Evolutionary conservation across 2,888 invertebrate genomes (phyloP).

Genomic region (Zhuqinia jingwanae): DNA sequence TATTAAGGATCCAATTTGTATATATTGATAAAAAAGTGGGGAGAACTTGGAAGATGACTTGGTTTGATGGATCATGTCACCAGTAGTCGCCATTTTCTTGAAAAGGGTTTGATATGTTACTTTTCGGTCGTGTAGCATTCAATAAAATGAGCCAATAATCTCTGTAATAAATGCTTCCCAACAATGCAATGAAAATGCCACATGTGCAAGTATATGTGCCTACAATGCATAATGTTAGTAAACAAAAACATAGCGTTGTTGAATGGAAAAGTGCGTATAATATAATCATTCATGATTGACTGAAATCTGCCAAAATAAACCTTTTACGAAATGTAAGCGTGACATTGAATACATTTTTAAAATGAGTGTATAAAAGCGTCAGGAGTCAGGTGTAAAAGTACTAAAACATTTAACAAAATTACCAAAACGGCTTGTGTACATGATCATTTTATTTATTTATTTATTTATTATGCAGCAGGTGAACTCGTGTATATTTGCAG

Average conservation of each 20-base stretch:
- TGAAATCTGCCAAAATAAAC: too few relatives aligned
- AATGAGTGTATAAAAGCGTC: not conserved
- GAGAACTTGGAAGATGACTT: not conserved
- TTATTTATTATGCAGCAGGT: not conserved
- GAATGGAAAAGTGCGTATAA: too few relatives aligned
- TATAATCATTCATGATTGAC: too few relatives aligned
- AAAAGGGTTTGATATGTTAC: not conserved
- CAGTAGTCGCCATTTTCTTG: not conserved
- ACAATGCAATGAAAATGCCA: slow-evolving; percentile 4
- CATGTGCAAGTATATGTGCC: slow-evolving; percentile 6
- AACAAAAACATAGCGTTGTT: too few relatives aligned
- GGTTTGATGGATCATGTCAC: not conserved
- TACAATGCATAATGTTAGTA: too few relatives aligned
- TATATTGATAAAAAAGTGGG: slow-evolving; percentile 10
- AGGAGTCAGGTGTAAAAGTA: too few relatives aligned
- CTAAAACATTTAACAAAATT: too few relatives aligned
- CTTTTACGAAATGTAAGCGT: not conserved
- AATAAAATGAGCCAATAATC: not conserved
- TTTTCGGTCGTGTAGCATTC: too few relatives aligned
- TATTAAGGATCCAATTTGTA: slow-evolving; percentile 55
- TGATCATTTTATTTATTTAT: too few relatives aligned
- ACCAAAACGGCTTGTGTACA: too few relatives aligned
- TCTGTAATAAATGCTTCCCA: too few relatives aligned
- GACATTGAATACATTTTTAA: slow-evolving; percentile 21
- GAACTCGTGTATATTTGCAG: not conserved